phyloP scores from a whole-genome alignment of 2,797 vertebrate genomes.

The Xiphophorus birchmanni region DNA sequence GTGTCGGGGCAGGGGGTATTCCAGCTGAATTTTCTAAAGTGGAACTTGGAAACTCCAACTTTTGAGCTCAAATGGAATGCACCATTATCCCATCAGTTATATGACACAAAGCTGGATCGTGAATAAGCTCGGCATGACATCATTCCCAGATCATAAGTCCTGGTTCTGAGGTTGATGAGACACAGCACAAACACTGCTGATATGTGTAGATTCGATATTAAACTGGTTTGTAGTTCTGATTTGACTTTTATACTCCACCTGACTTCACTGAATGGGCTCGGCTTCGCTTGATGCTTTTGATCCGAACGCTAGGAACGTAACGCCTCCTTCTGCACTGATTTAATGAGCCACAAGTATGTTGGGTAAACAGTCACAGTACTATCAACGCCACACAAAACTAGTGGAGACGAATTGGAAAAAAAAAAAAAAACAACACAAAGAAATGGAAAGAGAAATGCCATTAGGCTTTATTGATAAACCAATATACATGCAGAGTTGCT shows the following conservation, averaged over 20 bases:
- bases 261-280: not conserved
- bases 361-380: too few relatives aligned
- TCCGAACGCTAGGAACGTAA: not conserved
- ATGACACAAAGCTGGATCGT: not conserved
- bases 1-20: not conserved
- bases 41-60: not conserved
- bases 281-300: not conserved
- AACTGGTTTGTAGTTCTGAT: not conserved
- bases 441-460: not conserved
- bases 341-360: not conserved
- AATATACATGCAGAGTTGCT: not conserved
- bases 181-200: not conserved
- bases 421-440: not conserved
- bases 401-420: too few relatives aligned
- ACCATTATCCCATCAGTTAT: not conserved
- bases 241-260: not conserved
- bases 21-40: not conserved
- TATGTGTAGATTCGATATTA: not conserved
- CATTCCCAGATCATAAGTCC: not conserved
- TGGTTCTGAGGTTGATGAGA: not conserved
- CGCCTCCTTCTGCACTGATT: not conserved
- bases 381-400: too few relatives aligned
- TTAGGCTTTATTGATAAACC: not conserved
- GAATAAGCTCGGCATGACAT: not conserved
- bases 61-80: not conserved